Conservation (phyloP, 2,113 vertebrate genomes). For the Cairina moschata region DNA sequence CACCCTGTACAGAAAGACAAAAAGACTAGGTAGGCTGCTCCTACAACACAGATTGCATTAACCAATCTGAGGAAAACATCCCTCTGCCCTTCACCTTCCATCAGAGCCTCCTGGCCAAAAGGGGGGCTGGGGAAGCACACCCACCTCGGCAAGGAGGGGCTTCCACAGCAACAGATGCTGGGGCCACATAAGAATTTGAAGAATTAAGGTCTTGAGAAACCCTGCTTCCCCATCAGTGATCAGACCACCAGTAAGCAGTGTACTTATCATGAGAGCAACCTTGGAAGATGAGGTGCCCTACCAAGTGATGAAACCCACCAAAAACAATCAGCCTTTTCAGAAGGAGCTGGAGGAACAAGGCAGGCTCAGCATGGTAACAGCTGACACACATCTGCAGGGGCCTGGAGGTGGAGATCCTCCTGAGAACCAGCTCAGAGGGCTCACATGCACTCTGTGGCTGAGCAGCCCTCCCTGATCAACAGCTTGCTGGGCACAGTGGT, state of each 20-base stretch:
- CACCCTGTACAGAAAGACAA: slow-evolving; percentile 79
- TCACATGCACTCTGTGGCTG: neutral
- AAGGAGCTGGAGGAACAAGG: neutral
- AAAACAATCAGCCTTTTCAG: neutral
- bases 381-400: neutral
- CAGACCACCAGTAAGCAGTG: neutral
- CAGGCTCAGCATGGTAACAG: neutral
- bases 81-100: neutral
- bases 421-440: neutral
- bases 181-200: neutral
- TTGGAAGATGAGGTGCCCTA: neutral
- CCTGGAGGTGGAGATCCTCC: neutral
- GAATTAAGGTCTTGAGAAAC: slow-evolving; percentile 3
- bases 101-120: neutral
- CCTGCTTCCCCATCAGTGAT: neutral
- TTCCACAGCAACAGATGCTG: neutral
- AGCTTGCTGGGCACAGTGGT: neutral
- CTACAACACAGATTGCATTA: neutral
- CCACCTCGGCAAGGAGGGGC: neutral
- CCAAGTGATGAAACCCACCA: neutral
- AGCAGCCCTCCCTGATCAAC: neutral
- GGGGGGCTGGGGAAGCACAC: neutral
- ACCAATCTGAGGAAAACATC: neutral
- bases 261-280: neutral
- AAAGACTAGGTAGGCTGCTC: neutral